Evolutionary conservation across 2,888 invertebrate species (phyloP).

Genomic region (Ornithoptera alexandrae): DNA sequence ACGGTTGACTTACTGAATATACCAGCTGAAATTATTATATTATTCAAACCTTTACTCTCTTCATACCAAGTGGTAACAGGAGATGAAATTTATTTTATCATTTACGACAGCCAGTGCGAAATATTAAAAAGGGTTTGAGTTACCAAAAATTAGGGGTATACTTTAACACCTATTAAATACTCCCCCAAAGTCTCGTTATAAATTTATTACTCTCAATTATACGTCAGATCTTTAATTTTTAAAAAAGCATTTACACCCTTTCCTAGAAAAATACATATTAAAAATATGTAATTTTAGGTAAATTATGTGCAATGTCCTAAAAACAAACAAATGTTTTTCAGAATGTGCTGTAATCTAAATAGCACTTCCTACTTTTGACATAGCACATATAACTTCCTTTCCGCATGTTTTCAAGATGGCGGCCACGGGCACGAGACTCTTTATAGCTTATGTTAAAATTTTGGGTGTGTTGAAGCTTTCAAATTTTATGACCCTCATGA

Average conservation of each 20-base stretch:
- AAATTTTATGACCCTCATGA: conserved; percentile 17
- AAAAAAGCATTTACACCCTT: background rate
- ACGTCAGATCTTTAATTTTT: background rate
- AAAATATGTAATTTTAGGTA: background rate
- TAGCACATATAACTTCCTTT: conserved; percentile 10
- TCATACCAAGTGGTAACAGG: background rate
- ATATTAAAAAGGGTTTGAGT: background rate
- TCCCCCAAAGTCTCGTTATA: no score
- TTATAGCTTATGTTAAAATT: conserved; percentile 27
- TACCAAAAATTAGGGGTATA: background rate
- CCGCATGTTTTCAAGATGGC: conserved; percentile 25
- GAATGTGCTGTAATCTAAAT: conserved; percentile 7
- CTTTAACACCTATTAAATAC: background rate
- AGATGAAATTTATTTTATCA: background rate
- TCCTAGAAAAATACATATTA: background rate
- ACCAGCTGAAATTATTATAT: background rate
- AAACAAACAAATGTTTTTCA: background rate
- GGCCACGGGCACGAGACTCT: conserved; percentile 16
- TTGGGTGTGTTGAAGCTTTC: conserved; percentile 11
- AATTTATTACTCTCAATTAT: no score
- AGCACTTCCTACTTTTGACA: conserved; percentile 9
- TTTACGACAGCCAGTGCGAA: background rate
- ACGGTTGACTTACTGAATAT: background rate
- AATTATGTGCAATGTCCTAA: background rate
- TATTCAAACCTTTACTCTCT: background rate